These are phyloP conservation scores for Lysandra bellargus DNA, from an alignment of 2,888 invertebrate species.

Conservation along the genomic window DNA sequence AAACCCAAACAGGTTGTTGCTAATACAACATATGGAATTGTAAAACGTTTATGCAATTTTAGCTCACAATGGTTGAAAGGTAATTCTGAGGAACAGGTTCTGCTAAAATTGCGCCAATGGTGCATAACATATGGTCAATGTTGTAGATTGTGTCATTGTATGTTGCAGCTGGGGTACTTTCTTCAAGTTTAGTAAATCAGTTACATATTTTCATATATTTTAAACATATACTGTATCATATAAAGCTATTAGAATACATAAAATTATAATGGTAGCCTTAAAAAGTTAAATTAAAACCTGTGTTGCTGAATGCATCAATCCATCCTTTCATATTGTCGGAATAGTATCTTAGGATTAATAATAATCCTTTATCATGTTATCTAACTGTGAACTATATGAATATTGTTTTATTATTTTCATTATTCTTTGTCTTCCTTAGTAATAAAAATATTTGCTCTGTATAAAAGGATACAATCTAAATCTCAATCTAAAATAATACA, in stretches of 20 bases:
- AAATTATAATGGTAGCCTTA: background rate
- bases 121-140: slow-evolving; percentile 47
- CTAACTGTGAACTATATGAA: background rate
- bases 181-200: background rate
- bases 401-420: background rate
- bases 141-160: slow-evolving; percentile 40
- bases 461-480: too few species aligned
- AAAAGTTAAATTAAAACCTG: too few species aligned
- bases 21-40: slow-evolving; percentile 68
- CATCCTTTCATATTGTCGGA: background rate
- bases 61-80: slow-evolving; percentile 61
- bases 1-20: slow-evolving; percentile 68
- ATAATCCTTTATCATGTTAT: too few species aligned
- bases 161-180: slow-evolving; percentile 32
- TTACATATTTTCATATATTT: background rate
- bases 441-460: too few species aligned
- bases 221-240: background rate
- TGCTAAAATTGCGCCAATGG: slow-evolving; percentile 47
- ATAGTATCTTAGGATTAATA: background rate
- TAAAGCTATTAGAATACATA: background rate
- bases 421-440: too few species aligned
- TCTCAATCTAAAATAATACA: too few species aligned
- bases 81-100: slow-evolving; percentile 56
- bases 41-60: slow-evolving; percentile 72
- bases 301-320: background rate